A percentile compares a stretch with the other conserved stretches of the same genome.
Evolutionary conservation across 2,113 vertebrate genomes (phyloP).

Genomic region (Prinia subflava): DNA sequence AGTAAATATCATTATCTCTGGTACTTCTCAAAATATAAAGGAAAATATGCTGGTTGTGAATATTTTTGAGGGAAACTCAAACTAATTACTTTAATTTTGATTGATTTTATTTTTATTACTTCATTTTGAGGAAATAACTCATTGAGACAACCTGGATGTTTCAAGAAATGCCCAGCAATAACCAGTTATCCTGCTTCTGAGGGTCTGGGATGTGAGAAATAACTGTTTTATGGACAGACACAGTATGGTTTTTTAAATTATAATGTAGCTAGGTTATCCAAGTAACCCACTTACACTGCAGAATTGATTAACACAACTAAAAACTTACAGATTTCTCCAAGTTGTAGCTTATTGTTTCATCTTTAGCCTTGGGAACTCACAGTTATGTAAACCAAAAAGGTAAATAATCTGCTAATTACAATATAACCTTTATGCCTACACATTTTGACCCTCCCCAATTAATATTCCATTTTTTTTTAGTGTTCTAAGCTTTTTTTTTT

Average conservation of each 20-base stretch:
- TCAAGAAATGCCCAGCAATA: background rate
- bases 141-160: background rate
- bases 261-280: background rate
- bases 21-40: background rate
- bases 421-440: background rate
- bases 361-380: background rate
- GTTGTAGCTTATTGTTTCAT: background rate
- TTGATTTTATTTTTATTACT: background rate
- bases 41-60: background rate
- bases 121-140: background rate
- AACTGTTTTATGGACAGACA: background rate
- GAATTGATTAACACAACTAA: background rate
- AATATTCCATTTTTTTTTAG: background rate
- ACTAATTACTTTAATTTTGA: background rate
- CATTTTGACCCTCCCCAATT: background rate
- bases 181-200: background rate
- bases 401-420: background rate
- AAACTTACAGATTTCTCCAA: background rate
- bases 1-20: background rate
- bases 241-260: background rate
- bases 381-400: background rate
- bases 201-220: background rate
- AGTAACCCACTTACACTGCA: background rate
- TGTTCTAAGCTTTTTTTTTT: background rate
- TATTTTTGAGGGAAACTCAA: accelerated